phyloP scores from a whole-genome alignment of 2,888 invertebrate genomes.

The Sericinus montela region DNA sequence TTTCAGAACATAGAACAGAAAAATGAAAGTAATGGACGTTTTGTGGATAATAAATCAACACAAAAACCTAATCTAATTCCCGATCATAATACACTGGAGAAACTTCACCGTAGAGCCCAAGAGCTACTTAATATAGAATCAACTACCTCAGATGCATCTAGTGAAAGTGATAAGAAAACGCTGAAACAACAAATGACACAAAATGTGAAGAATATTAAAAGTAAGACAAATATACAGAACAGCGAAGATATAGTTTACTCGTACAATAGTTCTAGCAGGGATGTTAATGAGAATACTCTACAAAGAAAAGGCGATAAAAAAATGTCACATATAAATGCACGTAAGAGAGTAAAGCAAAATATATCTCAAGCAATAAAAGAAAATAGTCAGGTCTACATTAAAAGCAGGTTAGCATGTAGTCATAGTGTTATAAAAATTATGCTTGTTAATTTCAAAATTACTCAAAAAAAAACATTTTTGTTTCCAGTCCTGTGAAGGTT shows the following conservation, averaged over 20 bases:
- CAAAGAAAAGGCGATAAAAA: conserved; percentile 10
- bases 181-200: conserved; percentile 3
- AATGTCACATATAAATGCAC: conserved; percentile 11
- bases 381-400: not conserved
- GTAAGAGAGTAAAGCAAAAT: conserved; percentile 21
- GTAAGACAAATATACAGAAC: conserved; percentile 2
- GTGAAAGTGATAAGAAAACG: conserved; percentile 29
- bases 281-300: not conserved
- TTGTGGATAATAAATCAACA: conserved; percentile 16
- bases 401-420: conserved; percentile 2
- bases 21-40: conserved; percentile 15
- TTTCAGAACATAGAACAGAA: conserved; percentile 6
- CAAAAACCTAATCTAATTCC: conserved; percentile 32
- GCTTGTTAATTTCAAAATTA: too few species aligned
- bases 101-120: conserved; percentile 64
- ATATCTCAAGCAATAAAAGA: conserved; percentile 2
- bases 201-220: conserved; percentile 10
- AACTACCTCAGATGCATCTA: conserved; percentile 53
- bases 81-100: conserved; percentile 49
- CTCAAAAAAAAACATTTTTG: not conserved
- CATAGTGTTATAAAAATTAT: too few species aligned
- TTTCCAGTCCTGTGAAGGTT: conserved; percentile 57
- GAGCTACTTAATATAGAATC: conserved; percentile 53
- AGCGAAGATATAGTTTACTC: conserved; percentile 5
- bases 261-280: not conserved